A percentile compares a stretch with the other conserved stretches of the same genome.
phyloP scores from a whole-genome alignment of 1,140 invertebrate genomes.

The Agraylea sexmaculata region DNA sequence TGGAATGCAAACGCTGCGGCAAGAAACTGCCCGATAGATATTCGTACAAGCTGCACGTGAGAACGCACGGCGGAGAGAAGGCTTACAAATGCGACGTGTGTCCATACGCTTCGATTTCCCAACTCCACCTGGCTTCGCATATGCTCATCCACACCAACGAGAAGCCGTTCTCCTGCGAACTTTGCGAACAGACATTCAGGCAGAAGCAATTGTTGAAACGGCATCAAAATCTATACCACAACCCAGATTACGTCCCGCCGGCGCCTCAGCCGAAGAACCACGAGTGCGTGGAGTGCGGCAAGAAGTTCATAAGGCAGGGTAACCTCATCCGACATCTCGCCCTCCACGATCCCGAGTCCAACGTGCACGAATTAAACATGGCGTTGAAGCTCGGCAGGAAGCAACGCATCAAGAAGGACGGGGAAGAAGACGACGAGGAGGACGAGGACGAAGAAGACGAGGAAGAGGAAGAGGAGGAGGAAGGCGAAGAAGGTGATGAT shows the following conservation, averaged over 20 bases:
- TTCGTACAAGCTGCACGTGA: conserved; percentile 46
- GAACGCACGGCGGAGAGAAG: conserved; percentile 84
- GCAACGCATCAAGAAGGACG: conserved; percentile 52
- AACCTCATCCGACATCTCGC: conserved; percentile 81
- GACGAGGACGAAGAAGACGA: conserved; percentile 41
- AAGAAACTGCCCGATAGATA: conserved; percentile 76
- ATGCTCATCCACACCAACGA: conserved; percentile 84
- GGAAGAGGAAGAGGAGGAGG: conserved; percentile 30
- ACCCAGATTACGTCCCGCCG: conserved; percentile 72
- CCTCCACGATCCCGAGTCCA: conserved; percentile 69
- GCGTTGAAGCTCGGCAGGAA: conserved; percentile 61
- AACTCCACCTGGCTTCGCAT: conserved; percentile 79
- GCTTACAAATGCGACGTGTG: conserved; percentile 86
- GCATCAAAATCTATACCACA: conserved; percentile 82
- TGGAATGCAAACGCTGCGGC: conserved; percentile 78
- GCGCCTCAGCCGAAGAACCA: conserved; percentile 70
- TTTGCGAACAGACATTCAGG: conserved; percentile 60
- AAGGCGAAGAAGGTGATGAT: conserved; percentile 26
- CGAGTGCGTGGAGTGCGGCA: conserved; percentile 70
- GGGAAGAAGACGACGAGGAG: conserved; percentile 26
- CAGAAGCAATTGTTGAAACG: conserved; percentile 80
- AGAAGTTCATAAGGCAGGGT: conserved; percentile 73
- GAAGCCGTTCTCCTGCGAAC: conserved; percentile 68
- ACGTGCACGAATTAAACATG: conserved; percentile 54
- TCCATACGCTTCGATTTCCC: conserved; percentile 79